Conservation (phyloP, 2,113 vertebrate genomes). For the Tricholaema leucomelas region DNA sequence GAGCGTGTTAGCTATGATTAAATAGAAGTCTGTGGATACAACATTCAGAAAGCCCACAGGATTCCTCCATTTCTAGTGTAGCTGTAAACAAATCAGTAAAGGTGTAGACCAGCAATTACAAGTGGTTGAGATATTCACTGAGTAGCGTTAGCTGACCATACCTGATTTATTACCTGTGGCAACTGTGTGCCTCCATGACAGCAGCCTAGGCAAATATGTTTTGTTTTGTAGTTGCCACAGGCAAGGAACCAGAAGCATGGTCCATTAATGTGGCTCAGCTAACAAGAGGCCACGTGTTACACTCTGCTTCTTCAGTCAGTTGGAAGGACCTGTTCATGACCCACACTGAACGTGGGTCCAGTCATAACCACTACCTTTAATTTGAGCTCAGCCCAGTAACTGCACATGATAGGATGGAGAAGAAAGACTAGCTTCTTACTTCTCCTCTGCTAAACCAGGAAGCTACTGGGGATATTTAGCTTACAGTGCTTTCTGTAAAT, state of each 20-base stretch:
- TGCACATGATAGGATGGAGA: not conserved
- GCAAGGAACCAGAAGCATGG: fast-evolving
- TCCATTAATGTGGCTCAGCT: not conserved
- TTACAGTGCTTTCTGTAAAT: not conserved
- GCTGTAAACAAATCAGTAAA: not conserved
- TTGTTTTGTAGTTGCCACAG: not conserved
- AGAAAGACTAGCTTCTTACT: not conserved
- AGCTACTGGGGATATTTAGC: not conserved
- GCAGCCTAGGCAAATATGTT: not conserved
- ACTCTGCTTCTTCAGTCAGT: fast-evolving
- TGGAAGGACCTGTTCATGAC: not conserved
- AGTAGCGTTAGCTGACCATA: not conserved
- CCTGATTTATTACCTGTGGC: not conserved
- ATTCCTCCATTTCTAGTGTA: not conserved
- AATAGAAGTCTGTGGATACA: not conserved
- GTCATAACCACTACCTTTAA: not conserved
- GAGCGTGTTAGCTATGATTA: not conserved
- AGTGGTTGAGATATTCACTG: not conserved
- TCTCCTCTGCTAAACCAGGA: not conserved
- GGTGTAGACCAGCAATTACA: not conserved
- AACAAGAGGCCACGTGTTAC: not conserved
- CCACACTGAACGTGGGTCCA: not conserved
- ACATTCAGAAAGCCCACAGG: not conserved
- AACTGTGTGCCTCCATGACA: not conserved
- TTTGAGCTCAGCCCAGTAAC: not conserved